These are phyloP conservation scores for Brachionichthys hirsutus DNA, from an alignment of 2,113 vertebrate genomes.

Conservation along the genomic window DNA sequence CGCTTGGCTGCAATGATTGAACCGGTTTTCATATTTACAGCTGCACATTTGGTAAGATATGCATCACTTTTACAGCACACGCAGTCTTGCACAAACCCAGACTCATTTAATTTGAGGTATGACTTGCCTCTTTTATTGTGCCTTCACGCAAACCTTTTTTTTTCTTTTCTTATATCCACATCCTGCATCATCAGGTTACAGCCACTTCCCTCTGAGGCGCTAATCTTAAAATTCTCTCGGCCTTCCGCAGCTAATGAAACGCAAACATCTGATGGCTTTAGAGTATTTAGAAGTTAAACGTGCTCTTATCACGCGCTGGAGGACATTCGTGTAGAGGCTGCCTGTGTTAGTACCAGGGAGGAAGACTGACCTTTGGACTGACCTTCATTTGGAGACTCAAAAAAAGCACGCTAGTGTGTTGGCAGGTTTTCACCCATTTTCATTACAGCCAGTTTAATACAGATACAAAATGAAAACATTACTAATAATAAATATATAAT, in stretches of 20 bases:
- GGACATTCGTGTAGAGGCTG: constrained; percentile 44
- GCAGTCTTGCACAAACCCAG: background rate
- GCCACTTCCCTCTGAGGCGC: constrained; percentile 46
- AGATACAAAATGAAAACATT: too few relatives aligned
- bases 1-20: background rate
- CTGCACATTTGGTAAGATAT: too few relatives aligned
- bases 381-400: constrained; percentile 25
- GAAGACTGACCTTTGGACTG: constrained; percentile 22
- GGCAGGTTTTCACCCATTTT: constrained; percentile 31
- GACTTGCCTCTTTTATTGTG: constrained; percentile 43
- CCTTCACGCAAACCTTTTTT: constrained; percentile 31
- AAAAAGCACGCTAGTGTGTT: constrained; percentile 7
- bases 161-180: constrained; percentile 48
- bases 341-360: constrained; percentile 24
- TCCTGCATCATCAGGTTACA: constrained; percentile 55
- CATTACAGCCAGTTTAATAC: background rate
- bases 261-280: constrained; percentile 58
- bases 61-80: too few relatives aligned
- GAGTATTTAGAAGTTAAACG: constrained; percentile 39
- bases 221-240: constrained; percentile 26
- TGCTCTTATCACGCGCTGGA: constrained; percentile 41
- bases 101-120: constrained; percentile 1
- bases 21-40: background rate
- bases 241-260: constrained; percentile 64
- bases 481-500: too few relatives aligned